A percentile compares a stretch with the other conserved stretches of the same genome.
These are phyloP conservation scores for Echinops telfairi DNA, from an alignment of 2,113 vertebrate species.

Conservation along the genomic window DNA sequence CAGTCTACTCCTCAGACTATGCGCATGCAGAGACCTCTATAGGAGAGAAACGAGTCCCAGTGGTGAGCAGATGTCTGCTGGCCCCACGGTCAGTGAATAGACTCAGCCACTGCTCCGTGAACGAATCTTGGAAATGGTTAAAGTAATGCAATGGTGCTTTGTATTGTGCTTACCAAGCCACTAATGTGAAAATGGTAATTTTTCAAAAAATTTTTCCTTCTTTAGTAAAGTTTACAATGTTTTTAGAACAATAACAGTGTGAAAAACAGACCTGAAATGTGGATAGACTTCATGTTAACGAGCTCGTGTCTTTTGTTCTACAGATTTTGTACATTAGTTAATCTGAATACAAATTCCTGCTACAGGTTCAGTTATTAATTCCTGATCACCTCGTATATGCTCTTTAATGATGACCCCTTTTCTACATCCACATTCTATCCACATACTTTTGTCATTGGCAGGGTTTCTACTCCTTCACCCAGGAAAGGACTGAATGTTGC, in stretches of 20 bases:
- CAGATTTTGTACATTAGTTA: background rate
- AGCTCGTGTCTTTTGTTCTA: background rate
- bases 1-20: background rate
- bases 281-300: background rate
- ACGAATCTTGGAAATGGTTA: background rate
- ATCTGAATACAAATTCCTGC: background rate
- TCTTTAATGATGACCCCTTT: background rate
- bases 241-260: background rate
- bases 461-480: background rate
- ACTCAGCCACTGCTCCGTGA: too few species aligned
- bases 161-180: background rate
- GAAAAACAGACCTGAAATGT: background rate
- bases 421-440: background rate
- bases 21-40: background rate
- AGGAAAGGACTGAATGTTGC: background rate
- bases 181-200: conserved; percentile 21
- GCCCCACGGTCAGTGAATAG: too few species aligned
- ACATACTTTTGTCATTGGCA: background rate
- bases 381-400: background rate
- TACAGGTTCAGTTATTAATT: background rate
- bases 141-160: conserved; percentile 30
- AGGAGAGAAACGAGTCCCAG: background rate
- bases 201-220: background rate
- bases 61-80: too few species aligned
- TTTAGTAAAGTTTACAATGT: background rate